phyloP scores from a whole-genome alignment of 2,113 vertebrate species.

The Pteronura brasiliensis region DNA sequence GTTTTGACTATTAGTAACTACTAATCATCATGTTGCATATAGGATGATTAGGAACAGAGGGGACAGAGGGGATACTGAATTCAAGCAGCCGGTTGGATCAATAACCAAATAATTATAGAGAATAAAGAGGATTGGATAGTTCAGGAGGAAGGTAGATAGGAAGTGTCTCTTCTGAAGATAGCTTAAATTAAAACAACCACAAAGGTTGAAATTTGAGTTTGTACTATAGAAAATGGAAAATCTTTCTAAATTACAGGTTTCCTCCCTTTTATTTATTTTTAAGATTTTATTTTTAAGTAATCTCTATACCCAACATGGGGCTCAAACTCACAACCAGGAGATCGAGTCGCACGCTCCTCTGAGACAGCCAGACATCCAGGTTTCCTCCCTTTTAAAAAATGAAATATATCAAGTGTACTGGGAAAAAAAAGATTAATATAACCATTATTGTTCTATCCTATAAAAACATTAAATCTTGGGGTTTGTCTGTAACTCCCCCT shows the following conservation, averaged over 20 bases:
- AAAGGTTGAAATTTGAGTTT: not conserved
- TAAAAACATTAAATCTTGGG: not conserved
- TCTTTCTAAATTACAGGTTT: not conserved
- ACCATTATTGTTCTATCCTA: not conserved
- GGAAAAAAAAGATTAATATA: not conserved
- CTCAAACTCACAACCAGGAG: not conserved
- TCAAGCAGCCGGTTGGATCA: not conserved
- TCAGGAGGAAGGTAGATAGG: not conserved
- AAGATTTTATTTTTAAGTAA: not conserved
- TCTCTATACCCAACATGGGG: not conserved
- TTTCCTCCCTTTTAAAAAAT: not conserved
- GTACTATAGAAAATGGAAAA: not conserved
- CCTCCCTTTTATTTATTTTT: not conserved
- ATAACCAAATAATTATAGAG: constrained; percentile 11
- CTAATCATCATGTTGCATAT: not conserved
- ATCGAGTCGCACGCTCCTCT: not conserved
- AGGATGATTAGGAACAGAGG: not conserved
- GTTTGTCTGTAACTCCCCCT: not conserved
- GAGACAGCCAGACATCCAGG: not conserved
- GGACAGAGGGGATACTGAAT: not conserved
- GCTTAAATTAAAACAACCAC: not conserved
- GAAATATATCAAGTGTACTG: not conserved
- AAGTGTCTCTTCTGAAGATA: not conserved
- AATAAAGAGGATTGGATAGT: not conserved
- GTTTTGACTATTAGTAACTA: not conserved